A percentile compares a stretch with the other conserved stretches of the same genome.
Evolutionary conservation across 2,888 invertebrate species (phyloP).

Genomic region (Leptinotarsa tumamoca): DNA sequence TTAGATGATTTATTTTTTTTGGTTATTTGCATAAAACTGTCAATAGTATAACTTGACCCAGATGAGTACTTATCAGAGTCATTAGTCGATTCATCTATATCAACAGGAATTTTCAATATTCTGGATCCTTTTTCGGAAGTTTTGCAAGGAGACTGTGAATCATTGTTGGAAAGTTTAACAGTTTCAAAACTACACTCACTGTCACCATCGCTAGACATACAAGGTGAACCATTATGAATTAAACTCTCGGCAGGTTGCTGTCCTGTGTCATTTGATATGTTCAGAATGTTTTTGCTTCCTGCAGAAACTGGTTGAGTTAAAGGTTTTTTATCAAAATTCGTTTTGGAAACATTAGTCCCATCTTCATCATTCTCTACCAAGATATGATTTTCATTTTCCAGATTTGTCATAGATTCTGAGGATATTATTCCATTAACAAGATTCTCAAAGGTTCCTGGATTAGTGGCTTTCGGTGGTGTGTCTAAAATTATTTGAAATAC

Average conservation of each 20-base stretch:
- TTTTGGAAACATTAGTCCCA: not conserved
- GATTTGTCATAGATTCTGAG: constrained; percentile 7
- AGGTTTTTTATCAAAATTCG: not conserved
- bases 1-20: not conserved
- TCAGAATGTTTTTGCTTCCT: not conserved
- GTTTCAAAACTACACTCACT: constrained; percentile 8
- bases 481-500: constrained; percentile 13
- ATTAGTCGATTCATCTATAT: not conserved
- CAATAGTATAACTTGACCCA: constrained; percentile 2
- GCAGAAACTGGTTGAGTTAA: not conserved
- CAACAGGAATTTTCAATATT: constrained; percentile 18
- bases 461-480: not conserved
- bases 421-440: not conserved
- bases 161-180: not conserved
- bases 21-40: not conserved
- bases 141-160: constrained; percentile 3
- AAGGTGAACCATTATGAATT: not conserved
- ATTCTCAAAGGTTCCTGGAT: constrained; percentile 2
- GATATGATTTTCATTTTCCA: not conserved
- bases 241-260: not conserved
- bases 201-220: not conserved
- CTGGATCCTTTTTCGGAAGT: not conserved
- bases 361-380: not conserved
- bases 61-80: not conserved
- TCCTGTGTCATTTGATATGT: not conserved